Conservation (phyloP, 2,797 vertebrate species). For the Merluccius polli region DNA sequence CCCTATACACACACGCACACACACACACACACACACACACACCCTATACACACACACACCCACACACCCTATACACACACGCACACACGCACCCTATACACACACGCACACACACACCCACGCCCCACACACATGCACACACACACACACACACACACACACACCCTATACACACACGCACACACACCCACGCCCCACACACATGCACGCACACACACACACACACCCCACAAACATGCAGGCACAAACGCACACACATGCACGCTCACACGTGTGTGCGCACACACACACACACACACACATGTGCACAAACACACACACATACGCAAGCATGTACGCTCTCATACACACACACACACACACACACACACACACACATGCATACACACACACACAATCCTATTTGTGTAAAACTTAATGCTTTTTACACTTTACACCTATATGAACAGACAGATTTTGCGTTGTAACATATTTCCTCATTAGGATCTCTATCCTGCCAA, state of each 20-base stretch:
- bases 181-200: too few relatives aligned
- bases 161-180: too few relatives aligned
- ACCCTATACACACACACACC: too few relatives aligned
- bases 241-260: constrained; percentile 8
- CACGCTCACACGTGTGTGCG: too few relatives aligned
- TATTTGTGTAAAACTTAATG: constrained; percentile 1
- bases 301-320: constrained; percentile 18
- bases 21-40: constrained; percentile 6
- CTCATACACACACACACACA: constrained; percentile 18
- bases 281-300: constrained; percentile 28
- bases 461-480: constrained; percentile 56
- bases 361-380: constrained; percentile 38
- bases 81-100: too few relatives aligned
- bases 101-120: too few relatives aligned
- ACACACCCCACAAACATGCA: constrained; percentile 7
- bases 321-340: background rate
- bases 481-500: constrained; percentile 51
- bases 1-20: constrained; percentile 38
- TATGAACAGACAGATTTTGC: constrained; percentile 39
- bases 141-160: too few relatives aligned
- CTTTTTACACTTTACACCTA: constrained; percentile 19
- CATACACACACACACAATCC: constrained; percentile 4
- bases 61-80: too few relatives aligned
- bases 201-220: too few relatives aligned
- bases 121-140: too few relatives aligned